These are phyloP conservation scores for Amiota minor DNA, from an alignment of 2,888 invertebrate species.

Conservation along the genomic window DNA sequence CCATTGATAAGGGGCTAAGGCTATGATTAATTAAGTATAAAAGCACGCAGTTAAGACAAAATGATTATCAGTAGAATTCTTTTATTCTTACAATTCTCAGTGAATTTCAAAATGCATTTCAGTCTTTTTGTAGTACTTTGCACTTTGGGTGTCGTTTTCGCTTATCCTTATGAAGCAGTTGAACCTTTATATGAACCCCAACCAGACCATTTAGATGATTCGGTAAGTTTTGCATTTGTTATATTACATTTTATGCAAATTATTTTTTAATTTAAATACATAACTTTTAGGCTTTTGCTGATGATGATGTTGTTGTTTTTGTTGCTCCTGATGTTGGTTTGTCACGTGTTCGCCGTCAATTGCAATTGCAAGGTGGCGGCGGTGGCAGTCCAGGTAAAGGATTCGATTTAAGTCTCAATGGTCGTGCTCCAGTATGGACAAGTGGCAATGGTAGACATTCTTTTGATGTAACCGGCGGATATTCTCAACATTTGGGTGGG, in stretches of 20 bases:
- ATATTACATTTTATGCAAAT: background rate
- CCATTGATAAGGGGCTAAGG: too few species aligned
- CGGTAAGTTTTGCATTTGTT: background rate
- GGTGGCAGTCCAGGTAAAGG: constrained; percentile 58
- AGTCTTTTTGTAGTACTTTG: constrained; percentile 17
- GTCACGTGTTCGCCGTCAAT: constrained; percentile 49
- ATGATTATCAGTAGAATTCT: too few species aligned
- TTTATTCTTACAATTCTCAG: too few species aligned
- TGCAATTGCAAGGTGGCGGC: constrained; percentile 49
- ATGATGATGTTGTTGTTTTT: background rate
- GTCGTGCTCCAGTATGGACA: constrained; percentile 63
- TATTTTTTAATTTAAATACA: background rate
- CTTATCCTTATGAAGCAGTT: background rate
- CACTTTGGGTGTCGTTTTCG: constrained; percentile 5
- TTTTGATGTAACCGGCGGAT: constrained; percentile 60
- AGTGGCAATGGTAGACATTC: constrained; percentile 63
- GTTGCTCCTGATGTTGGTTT: background rate
- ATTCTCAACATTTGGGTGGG: constrained; percentile 68
- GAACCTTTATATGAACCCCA: background rate
- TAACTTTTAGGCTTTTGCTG: constrained; percentile 18
- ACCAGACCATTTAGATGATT: background rate
- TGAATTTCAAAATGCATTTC: constrained; percentile 26
- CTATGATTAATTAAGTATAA: too few species aligned
- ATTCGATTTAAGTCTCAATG: constrained; percentile 54
- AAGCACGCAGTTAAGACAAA: too few species aligned